phyloP scores from a whole-genome alignment of 2,888 invertebrate genomes.

The Himalopsyche anomala region DNA sequence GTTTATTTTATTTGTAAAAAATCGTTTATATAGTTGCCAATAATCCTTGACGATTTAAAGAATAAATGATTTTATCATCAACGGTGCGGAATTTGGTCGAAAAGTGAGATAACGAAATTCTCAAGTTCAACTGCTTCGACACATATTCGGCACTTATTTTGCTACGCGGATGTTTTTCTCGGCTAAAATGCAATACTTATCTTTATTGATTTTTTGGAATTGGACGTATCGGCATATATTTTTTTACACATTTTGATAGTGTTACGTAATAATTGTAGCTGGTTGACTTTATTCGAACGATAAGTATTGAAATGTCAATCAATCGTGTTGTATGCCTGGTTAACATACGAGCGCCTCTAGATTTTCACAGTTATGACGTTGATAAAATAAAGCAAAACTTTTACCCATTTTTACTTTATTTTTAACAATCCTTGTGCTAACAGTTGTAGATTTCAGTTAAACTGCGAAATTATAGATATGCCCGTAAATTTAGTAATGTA shows the following conservation, averaged over 20 bases:
- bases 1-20: neutral
- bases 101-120: slow-evolving; percentile 16
- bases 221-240: neutral
- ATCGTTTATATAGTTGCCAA: neutral
- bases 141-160: slow-evolving; percentile 4
- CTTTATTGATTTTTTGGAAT: slow-evolving; percentile 4
- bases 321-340: too few species aligned
- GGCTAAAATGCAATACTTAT: slow-evolving; percentile 17
- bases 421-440: too few species aligned
- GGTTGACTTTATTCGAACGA: neutral
- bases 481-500: too few species aligned
- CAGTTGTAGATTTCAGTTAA: too few species aligned
- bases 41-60: neutral
- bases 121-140: slow-evolving; percentile 30
- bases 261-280: neutral
- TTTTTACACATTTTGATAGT: neutral
- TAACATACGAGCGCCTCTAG: too few species aligned
- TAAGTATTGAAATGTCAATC: too few species aligned
- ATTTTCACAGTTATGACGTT: too few species aligned
- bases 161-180: slow-evolving; percentile 26
- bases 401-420: too few species aligned
- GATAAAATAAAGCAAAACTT: too few species aligned
- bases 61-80: neutral
- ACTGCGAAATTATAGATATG: too few species aligned
- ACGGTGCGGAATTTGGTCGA: neutral